Percentiles rank a stretch among this genome's conserved stretches.
These are phyloP conservation scores for Rhagonycha lutea DNA, from an alignment of 2,888 invertebrate genomes.

Conservation along the genomic window DNA sequence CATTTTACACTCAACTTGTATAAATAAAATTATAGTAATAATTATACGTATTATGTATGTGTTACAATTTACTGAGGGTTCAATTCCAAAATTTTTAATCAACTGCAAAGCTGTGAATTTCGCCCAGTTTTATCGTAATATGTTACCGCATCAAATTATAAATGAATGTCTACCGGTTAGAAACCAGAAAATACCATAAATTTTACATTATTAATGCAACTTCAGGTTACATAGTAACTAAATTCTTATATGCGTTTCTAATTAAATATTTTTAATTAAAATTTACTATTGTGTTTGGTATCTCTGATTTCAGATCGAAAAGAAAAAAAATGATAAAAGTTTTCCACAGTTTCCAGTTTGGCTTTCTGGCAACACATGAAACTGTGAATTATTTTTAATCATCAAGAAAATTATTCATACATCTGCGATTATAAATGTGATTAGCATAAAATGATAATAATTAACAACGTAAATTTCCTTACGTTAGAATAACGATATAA, in stretches of 20 bases:
- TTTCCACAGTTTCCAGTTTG: not conserved
- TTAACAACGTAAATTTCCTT: no score
- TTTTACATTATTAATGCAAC: not conserved
- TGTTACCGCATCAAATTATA: not conserved
- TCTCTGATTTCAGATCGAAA: not conserved
- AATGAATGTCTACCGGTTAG: not conserved
- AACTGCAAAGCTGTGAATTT: not conserved
- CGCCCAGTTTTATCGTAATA: not conserved
- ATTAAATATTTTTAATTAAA: not conserved
- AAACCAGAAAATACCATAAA: not conserved
- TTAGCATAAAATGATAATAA: no score
- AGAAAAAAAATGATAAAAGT: not conserved
- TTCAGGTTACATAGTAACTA: not conserved
- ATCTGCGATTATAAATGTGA: no score
- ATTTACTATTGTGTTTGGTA: not conserved
- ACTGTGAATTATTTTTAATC: no score
- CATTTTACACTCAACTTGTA: conserved; percentile 4
- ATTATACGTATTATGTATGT: not conserved
- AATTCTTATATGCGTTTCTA: not conserved
- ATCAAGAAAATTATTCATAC: no score
- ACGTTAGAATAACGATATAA: no score
- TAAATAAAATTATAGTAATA: not conserved
- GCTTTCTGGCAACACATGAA: no score
- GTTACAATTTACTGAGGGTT: not conserved
- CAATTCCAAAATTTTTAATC: not conserved